Evolutionary conservation across 2,113 vertebrate species (phyloP).

Genomic region (Leucopsar rothschildi): DNA sequence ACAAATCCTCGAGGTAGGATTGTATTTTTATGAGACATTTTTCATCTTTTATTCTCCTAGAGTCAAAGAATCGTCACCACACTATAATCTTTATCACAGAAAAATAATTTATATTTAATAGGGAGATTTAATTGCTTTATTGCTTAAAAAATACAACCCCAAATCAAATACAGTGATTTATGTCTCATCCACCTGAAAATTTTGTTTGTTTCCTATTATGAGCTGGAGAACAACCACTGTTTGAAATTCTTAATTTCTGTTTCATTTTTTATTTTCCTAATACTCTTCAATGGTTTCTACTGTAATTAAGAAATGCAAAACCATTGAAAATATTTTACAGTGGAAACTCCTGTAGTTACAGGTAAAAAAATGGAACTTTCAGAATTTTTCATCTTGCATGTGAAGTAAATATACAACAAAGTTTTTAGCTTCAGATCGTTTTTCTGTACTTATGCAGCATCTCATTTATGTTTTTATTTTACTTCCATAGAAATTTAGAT

Average conservation of each 20-base stretch:
- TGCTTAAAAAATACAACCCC: not conserved
- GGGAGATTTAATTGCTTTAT: constrained; percentile 29
- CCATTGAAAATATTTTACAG: not conserved
- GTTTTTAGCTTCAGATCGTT: not conserved
- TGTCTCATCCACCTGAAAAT: not conserved
- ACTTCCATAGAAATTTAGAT: not conserved
- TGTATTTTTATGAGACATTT: not conserved
- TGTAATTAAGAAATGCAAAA: not conserved
- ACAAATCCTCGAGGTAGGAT: not conserved
- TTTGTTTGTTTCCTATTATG: not conserved
- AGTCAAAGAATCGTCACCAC: not conserved
- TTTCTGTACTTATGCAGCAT: not conserved
- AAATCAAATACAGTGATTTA: not conserved
- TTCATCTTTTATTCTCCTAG: not conserved
- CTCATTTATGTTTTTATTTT: not conserved
- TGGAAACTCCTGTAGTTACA: not conserved
- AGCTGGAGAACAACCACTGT: not conserved
- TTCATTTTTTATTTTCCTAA: not conserved
- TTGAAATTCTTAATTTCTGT: not conserved
- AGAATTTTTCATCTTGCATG: not conserved
- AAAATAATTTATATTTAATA: constrained; percentile 35
- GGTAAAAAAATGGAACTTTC: not conserved
- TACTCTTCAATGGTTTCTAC: not conserved
- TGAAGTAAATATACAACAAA: not conserved
- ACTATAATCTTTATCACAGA: not conserved